Base-by-base conservation (phyloP, 2,797 vertebrate genomes). In the Pygocentrus nattereri region DNA sequence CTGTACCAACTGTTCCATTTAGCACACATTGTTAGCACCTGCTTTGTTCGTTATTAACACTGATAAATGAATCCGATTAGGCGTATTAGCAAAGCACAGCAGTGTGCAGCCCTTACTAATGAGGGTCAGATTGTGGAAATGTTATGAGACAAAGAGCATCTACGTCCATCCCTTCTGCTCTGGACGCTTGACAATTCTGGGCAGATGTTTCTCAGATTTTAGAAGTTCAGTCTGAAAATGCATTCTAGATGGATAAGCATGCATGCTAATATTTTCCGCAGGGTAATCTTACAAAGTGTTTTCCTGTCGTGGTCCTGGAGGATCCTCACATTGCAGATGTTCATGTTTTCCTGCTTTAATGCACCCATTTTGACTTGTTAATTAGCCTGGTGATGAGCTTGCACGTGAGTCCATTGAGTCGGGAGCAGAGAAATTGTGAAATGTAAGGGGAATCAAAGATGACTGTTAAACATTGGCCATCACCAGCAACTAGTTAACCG, bases 321-420 rank as follows among this genome's bases (percentile, higher is more conserved):
- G 58, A 59, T 1, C n/a, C 10, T 25, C 10, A 11, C 11, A 10
- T 13, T 59, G 58, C 58, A 59, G 58, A 59, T 59, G 58, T 27
- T 68, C 38, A 13, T 44, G 65, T 68, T 68, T 68, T 23, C 65
- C 65, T 68, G 18, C 21, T 68, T 10, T 68, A 47, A 44, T n/a
- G 23, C 65, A 25, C 38, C 18, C 15, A 18, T 44, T 68, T 47
- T 25, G n/a, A 68, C 21, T n/a, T 68, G 65, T 44, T 68, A 68
- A 68, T 68, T 68, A 47, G 65, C 41, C 38, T 30, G n/a, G n/a
- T 44, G 44, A 68, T 68, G 27, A 68, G 38, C 21, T 23, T 21
- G 47, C 44, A 38, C 68, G 38, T 23, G 38, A 16, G n/a, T 68
- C 21, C 11, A 47, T 5, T 12, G 38, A 68, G n/a, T 16, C 47